Conservation (phyloP, 1,140 invertebrate genomes). For the Temnothorax longispinosus region DNA sequence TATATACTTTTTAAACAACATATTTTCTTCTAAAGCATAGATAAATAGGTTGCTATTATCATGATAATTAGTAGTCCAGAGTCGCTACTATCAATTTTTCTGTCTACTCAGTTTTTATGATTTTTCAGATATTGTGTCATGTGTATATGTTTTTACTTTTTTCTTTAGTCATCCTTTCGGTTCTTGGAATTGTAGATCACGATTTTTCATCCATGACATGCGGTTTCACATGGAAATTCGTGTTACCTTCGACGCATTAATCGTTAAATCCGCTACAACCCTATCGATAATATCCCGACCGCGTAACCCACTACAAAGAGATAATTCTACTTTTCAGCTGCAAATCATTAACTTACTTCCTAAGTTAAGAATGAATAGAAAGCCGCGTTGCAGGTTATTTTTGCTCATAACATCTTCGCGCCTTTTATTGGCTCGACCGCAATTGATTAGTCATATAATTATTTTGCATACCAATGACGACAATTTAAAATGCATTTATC, state of each 20-base stretch:
- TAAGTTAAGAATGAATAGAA: constrained; percentile 10
- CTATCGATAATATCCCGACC: background rate
- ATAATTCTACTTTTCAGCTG: constrained; percentile 27
- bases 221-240: background rate
- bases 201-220: too few relatives aligned
- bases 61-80: too few relatives aligned
- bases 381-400: background rate
- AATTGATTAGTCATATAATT: constrained; percentile 14
- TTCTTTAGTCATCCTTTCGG: background rate
- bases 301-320: constrained; percentile 35
- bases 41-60: too few relatives aligned
- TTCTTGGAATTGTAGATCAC: background rate
- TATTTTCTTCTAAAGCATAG: too few relatives aligned
- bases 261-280: background rate
- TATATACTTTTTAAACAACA: too few relatives aligned
- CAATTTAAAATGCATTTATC: background rate
- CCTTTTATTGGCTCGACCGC: background rate
- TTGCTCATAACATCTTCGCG: constrained; percentile 11
- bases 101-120: background rate
- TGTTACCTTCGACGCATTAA: background rate
- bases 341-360: constrained; percentile 46
- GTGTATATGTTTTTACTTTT: background rate
- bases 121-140: background rate
- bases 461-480: background rate
- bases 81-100: background rate